A percentile compares a stretch with the other conserved stretches of the same genome.
Conservation (phyloP, 2,797 vertebrate species). For the Sciaenops ocellatus region DNA sequence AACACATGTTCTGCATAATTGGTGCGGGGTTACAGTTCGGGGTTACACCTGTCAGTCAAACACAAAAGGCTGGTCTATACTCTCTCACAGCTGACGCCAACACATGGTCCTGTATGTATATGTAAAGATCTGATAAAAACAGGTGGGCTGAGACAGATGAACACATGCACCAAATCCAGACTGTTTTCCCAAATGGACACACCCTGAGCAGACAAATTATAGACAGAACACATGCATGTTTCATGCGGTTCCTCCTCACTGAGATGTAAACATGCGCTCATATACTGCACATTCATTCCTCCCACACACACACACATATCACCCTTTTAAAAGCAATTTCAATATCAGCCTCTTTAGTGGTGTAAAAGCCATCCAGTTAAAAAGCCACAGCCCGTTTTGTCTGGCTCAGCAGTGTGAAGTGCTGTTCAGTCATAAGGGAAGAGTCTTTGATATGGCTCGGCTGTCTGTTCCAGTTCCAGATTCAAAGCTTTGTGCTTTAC, state of each 20-base stretch:
- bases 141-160: conserved; percentile 62
- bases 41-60: conserved; percentile 80
- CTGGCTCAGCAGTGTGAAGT: conserved; percentile 51
- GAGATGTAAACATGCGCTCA: conserved; percentile 37
- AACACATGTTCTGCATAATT: conserved; percentile 50
- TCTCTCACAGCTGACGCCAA: conserved; percentile 68
- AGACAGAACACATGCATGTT: conserved; percentile 22
- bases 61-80: conserved; percentile 76
- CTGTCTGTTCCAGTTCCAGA: conserved; percentile 72
- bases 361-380: conserved; percentile 29
- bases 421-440: conserved; percentile 49
- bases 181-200: conserved; percentile 7
- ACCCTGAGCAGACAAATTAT: conserved; percentile 18
- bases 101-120: conserved; percentile 69
- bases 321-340: conserved; percentile 12
- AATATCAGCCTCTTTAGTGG: conserved; percentile 12
- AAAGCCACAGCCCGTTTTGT: conserved; percentile 25
- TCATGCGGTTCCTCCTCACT: conserved; percentile 33
- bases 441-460: conserved; percentile 76
- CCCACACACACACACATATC: neutral
- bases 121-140: conserved; percentile 52
- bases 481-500: conserved; percentile 81
- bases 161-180: conserved; percentile 27
- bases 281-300: conserved; percentile 1
- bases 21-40: conserved; percentile 31